Conservation (phyloP, 2,888 invertebrate species). For the Scrobipalpa costella region DNA sequence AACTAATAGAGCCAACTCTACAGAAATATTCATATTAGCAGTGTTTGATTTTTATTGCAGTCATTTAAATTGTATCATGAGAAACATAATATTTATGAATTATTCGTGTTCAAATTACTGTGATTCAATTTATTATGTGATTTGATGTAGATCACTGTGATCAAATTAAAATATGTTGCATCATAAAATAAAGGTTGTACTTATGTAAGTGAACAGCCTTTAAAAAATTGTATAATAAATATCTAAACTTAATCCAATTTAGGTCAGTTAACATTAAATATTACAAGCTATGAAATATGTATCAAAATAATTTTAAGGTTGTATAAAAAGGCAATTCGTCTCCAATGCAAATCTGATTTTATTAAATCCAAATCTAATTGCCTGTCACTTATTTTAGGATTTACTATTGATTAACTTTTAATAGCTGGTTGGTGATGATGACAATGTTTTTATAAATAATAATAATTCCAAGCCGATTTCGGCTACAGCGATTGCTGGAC, state of each 20-base stretch:
- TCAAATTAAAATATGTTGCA: background rate
- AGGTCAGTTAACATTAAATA: background rate
- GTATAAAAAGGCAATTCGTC: conserved; percentile 9
- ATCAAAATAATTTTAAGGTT: conserved; percentile 8
- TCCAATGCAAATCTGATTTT: background rate
- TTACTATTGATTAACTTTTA: background rate
- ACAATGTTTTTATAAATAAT: too few relatives aligned
- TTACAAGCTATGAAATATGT: background rate
- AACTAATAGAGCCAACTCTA: background rate
- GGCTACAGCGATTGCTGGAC: too few relatives aligned
- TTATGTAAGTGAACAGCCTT: background rate
- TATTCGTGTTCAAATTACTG: background rate
- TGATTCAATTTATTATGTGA: background rate
- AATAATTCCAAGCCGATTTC: too few relatives aligned
- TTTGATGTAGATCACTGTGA: background rate
- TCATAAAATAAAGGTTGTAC: background rate
- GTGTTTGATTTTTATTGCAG: conserved; percentile 2
- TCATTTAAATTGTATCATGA: conserved; percentile 16
- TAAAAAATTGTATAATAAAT: background rate
- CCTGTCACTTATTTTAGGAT: background rate
- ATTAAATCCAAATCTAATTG: background rate
- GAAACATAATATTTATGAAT: background rate
- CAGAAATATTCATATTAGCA: background rate
- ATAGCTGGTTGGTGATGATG: too few relatives aligned
- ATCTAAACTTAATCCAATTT: background rate